Evolutionary conservation across 2,888 invertebrate genomes (phyloP).

Genomic region (Lobophora halterata): DNA sequence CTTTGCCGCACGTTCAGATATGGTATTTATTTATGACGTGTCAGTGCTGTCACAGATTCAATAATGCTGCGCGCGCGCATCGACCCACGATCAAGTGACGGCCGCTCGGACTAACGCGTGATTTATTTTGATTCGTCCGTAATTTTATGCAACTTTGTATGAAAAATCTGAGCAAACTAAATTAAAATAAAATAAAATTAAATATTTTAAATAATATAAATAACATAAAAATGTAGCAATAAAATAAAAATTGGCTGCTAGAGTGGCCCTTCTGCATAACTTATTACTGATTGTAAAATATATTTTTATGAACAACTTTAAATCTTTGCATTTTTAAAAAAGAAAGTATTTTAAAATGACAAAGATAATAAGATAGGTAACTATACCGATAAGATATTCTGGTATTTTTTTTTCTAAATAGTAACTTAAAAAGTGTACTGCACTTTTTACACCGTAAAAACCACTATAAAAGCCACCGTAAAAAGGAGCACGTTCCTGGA

Average conservation of each 20-base stretch:
- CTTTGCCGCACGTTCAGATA: slow-evolving; percentile 5
- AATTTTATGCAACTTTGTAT: slow-evolving; percentile 10
- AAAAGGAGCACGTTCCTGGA: slow-evolving; percentile 30
- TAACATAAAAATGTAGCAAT: too few species aligned
- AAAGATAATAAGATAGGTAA: too few species aligned
- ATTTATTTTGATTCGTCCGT: slow-evolving; percentile 36
- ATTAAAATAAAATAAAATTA: too few species aligned
- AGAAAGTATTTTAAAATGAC: too few species aligned
- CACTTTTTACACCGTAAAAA: slow-evolving; percentile 3
- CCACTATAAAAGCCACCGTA: slow-evolving; percentile 5
- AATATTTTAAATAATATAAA: too few species aligned
- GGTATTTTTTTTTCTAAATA: neutral
- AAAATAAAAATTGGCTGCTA: too few species aligned
- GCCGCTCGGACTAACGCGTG: slow-evolving; percentile 35
- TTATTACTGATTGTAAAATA: slow-evolving; percentile 2
- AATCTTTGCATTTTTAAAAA: too few species aligned
- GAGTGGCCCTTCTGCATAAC: too few species aligned
- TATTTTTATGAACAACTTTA: too few species aligned
- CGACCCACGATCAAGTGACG: slow-evolving; percentile 44
- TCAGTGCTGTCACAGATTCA: slow-evolving; percentile 54
- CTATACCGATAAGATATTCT: too few species aligned
- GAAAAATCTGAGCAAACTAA: too few species aligned
- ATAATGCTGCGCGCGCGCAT: slow-evolving; percentile 52
- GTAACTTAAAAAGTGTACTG: neutral
- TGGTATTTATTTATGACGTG: slow-evolving; percentile 57